A percentile compares a stretch with the other conserved stretches of the same genome.
phyloP scores from a whole-genome alignment of 2,113 vertebrate species.

The Notechis scutatus region DNA sequence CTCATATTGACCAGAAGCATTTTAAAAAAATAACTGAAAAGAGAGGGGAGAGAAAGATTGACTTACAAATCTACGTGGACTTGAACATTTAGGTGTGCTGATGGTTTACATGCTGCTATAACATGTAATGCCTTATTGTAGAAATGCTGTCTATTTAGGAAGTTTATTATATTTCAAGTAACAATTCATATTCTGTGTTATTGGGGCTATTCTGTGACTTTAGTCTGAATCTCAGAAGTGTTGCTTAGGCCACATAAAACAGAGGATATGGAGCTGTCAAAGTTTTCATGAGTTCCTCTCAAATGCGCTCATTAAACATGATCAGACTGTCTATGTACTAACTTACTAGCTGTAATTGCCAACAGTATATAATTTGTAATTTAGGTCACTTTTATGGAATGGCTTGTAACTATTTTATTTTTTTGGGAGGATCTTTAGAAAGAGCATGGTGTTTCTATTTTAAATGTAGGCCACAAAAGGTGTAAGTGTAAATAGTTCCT shows the following conservation, averaged over 20 bases:
- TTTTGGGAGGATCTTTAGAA: background rate
- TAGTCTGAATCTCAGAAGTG: background rate
- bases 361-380: background rate
- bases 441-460: fast-evolving
- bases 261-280: background rate
- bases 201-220: background rate
- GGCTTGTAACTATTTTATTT: background rate
- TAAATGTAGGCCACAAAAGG: constrained; percentile 2
- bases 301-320: constrained; percentile 1
- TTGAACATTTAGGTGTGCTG: background rate
- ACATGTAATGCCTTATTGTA: background rate
- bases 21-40: background rate
- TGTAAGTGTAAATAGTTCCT: background rate
- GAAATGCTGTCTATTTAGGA: background rate
- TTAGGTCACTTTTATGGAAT: constrained; percentile 10
- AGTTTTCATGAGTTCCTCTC: background rate
- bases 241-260: background rate
- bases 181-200: background rate
- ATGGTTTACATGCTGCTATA: background rate
- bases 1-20: background rate
- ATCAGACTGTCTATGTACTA: background rate
- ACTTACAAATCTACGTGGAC: background rate
- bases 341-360: background rate
- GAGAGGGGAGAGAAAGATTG: background rate
- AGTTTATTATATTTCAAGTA: background rate